Conservation (phyloP, 2,113 vertebrate genomes). For the Phyllopteryx taeniolatus region DNA sequence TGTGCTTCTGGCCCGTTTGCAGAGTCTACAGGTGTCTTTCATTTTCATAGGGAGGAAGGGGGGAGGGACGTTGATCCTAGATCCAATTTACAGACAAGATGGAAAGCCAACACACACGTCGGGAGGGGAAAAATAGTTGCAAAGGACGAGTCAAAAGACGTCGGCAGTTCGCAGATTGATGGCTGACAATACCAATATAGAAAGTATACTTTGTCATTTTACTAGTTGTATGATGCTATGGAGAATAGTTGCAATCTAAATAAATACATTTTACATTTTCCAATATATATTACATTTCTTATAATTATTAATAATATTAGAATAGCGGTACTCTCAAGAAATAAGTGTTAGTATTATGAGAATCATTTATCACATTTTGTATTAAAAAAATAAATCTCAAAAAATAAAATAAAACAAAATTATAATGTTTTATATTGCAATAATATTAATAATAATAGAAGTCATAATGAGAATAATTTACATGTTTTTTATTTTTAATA, state of each 20-base stretch:
- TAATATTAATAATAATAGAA: too few species aligned
- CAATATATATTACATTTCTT: not conserved
- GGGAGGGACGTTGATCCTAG: conserved; percentile 41
- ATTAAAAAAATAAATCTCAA: too few species aligned
- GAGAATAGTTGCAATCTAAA: not conserved
- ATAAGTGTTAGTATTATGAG: not conserved
- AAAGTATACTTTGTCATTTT: not conserved
- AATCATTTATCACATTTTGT: not conserved
- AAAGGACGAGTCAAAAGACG: conserved; percentile 39
- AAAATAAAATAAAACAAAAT: too few species aligned
- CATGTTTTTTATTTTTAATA: too few species aligned
- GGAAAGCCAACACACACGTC: conserved; percentile 67
- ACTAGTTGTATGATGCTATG: not conserved
- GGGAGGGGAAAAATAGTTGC: conserved; percentile 63
- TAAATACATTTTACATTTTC: not conserved
- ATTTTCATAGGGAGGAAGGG: conserved; percentile 36
- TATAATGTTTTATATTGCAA: too few species aligned
- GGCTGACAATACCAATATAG: too few species aligned
- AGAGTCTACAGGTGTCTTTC: conserved; percentile 56
- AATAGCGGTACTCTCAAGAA: conserved; percentile 9
- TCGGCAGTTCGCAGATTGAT: not conserved
- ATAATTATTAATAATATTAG: not conserved
- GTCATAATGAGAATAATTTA: too few species aligned
- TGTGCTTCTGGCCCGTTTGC: conserved; percentile 46
- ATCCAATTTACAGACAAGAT: conserved; percentile 69